Evolutionary conservation across 2,888 invertebrate species (phyloP).

Genomic region (Cinara cedri): DNA sequence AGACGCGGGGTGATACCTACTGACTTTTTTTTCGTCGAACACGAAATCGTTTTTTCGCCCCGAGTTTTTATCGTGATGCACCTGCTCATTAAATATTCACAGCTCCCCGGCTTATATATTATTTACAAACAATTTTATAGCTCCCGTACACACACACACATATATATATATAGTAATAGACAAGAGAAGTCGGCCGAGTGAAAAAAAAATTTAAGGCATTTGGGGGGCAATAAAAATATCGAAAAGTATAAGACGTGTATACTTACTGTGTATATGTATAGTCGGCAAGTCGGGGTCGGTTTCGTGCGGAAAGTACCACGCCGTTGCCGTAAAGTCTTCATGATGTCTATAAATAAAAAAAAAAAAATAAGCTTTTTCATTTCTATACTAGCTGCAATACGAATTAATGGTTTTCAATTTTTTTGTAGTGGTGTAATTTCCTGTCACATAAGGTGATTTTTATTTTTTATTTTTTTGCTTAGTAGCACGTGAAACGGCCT

Average conservation of each 20-base stretch:
- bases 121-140: conserved; percentile 56
- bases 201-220: conserved; percentile 28
- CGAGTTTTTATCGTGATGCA: conserved; percentile 46
- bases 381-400: not conserved
- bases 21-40: conserved; percentile 24
- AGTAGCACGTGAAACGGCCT: not conserved
- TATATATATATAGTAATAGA: conserved; percentile 37
- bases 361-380: conserved; percentile 1
- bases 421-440: conserved; percentile 11
- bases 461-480: no score
- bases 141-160: conserved; percentile 15
- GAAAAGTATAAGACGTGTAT: conserved; percentile 24
- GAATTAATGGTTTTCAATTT: conserved; percentile 22
- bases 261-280: not conserved
- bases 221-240: conserved; percentile 51
- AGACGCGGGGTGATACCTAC: not conserved
- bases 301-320: not conserved
- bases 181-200: conserved; percentile 23
- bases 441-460: not conserved
- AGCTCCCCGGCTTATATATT: conserved; percentile 39
- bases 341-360: not conserved
- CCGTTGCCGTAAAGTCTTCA: conserved; percentile 25
- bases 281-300: not conserved
- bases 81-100: conserved; percentile 52
- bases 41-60: conserved; percentile 45